Conservation (phyloP, 2,113 vertebrate species). For the Mesocricetus auratus region DNA sequence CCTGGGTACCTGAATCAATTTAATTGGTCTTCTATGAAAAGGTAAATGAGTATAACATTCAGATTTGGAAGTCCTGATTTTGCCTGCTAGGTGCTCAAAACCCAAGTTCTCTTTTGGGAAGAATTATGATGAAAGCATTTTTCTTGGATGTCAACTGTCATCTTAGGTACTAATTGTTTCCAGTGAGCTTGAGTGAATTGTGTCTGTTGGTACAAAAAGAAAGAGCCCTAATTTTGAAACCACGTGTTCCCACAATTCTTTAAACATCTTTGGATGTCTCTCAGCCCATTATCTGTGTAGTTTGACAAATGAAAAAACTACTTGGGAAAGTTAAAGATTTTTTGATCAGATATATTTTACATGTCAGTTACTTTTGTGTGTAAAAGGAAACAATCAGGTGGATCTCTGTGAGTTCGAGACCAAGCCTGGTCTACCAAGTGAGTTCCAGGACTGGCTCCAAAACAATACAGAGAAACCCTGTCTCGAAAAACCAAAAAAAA, state of each 20-base stretch:
- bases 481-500: no score
- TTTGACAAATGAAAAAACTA: background rate
- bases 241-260: background rate
- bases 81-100: background rate
- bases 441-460: no score
- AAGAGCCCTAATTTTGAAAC: background rate
- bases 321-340: background rate
- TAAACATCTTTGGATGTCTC: background rate
- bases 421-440: no score
- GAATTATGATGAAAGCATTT: background rate
- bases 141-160: background rate
- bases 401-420: no score
- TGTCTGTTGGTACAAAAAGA: background rate
- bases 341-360: background rate
- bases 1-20: conserved; percentile 4
- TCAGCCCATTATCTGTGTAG: background rate
- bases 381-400: no score
- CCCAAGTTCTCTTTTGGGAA: background rate
- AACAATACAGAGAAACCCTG: no score
- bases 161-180: background rate
- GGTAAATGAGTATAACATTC: background rate
- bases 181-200: background rate
- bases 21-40: background rate
- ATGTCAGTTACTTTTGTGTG: background rate
- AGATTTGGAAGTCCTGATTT: background rate